Conservation (phyloP, 2,888 invertebrate genomes). For the Willowsia nigromaculata region DNA sequence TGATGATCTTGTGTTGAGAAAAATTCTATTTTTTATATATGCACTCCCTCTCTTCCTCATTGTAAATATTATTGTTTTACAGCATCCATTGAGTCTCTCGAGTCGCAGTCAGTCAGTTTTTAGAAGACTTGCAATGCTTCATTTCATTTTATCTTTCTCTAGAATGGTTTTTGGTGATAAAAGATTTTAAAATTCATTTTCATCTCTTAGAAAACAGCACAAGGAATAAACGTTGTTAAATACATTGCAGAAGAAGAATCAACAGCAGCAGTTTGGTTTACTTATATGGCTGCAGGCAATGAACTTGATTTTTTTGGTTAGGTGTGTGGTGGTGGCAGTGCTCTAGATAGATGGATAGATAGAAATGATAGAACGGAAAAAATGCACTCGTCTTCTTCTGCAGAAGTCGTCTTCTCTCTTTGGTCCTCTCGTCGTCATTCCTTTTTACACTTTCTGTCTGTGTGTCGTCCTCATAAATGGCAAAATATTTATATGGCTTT, state of each 20-base stretch:
- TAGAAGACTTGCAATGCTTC: constrained; percentile 16
- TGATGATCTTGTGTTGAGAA: constrained; percentile 30
- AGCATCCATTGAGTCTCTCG: neutral
- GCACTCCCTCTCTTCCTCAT: neutral
- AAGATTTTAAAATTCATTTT: constrained; percentile 38
- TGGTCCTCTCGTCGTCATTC: neutral
- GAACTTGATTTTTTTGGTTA: constrained; percentile 35
- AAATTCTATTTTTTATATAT: neutral
- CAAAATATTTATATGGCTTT: constrained; percentile 27
- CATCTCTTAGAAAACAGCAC: neutral
- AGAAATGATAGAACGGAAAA: neutral
- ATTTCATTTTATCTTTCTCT: constrained; percentile 12
- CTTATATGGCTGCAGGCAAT: constrained; percentile 38
- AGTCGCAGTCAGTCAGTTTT: neutral
- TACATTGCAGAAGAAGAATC: neutral
- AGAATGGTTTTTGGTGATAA: constrained; percentile 27
- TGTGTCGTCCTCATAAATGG: constrained; percentile 32
- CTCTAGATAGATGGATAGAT: constrained; percentile 36
- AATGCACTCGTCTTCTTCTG: constrained; percentile 24
- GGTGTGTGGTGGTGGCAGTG: neutral
- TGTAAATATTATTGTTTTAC: constrained; percentile 7
- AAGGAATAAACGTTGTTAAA: neutral
- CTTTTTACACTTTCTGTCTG: neutral
- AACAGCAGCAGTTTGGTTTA: neutral
- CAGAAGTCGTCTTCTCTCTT: neutral